Evolutionary conservation across 1,140 invertebrate species (phyloP).

Genomic region (Hyphantria cunea): DNA sequence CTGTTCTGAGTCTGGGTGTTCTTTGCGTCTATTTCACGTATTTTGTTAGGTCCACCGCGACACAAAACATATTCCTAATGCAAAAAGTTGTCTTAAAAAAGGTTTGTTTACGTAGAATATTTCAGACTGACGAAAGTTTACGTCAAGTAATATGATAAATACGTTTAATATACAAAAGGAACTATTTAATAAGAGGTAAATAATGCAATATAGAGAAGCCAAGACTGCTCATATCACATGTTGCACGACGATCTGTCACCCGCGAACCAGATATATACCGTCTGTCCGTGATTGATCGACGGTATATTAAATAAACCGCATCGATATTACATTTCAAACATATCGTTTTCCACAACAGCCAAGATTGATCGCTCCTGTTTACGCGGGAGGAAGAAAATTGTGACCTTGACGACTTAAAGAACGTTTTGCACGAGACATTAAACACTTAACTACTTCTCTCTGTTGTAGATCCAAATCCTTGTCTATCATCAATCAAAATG

Average conservation of each 20-base stretch:
- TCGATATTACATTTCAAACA: constrained; percentile 70
- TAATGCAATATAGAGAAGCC: constrained; percentile 20
- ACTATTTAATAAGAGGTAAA: constrained; percentile 26
- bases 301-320: constrained; percentile 64
- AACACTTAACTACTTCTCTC: constrained; percentile 5
- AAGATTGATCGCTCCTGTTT: constrained; percentile 66
- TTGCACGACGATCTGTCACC: constrained; percentile 65
- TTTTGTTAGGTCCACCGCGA: too few species aligned
- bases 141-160: constrained; percentile 9
- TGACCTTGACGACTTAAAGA: constrained; percentile 25
- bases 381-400: constrained; percentile 35
- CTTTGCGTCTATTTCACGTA: too few species aligned
- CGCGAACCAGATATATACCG: constrained; percentile 43
- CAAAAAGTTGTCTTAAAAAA: too few species aligned
- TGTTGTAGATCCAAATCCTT: neutral
- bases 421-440: constrained; percentile 21
- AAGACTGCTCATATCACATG: constrained; percentile 53
- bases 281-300: constrained; percentile 63
- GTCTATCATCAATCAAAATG: constrained; percentile 32
- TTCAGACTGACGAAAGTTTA: too few species aligned
- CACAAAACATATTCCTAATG: too few species aligned
- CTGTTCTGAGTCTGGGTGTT: too few species aligned
- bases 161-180: constrained; percentile 23
- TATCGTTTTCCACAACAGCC: constrained; percentile 59
- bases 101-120: too few species aligned